Evolutionary conservation across 2,113 vertebrate genomes (phyloP).

Genomic region (Gorsachius goisagi): DNA sequence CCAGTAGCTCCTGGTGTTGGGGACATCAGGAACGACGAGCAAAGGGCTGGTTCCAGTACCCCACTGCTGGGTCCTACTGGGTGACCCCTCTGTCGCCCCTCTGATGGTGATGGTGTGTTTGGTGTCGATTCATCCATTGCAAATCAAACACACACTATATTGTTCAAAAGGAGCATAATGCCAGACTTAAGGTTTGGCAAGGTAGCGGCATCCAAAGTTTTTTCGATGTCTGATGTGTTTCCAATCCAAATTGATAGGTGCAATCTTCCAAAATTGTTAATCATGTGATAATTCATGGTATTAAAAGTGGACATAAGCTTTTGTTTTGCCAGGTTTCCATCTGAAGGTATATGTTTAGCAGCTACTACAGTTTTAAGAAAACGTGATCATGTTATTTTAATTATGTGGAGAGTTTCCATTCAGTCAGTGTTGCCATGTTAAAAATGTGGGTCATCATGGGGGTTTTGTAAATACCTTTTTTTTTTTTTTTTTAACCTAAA

Average conservation of each 20-base stretch:
- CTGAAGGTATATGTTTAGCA: background rate
- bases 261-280: background rate
- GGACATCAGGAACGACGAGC: fast-evolving
- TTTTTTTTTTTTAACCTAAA: background rate
- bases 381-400: background rate
- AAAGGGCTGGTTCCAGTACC: background rate
- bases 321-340: background rate
- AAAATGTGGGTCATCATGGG: background rate
- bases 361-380: background rate
- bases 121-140: fast-evolving
- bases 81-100: background rate
- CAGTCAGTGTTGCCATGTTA: background rate
- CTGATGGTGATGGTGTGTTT: background rate
- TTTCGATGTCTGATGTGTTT: background rate
- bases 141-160: background rate
- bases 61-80: fast-evolving
- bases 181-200: background rate
- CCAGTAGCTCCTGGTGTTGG: background rate
- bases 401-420: background rate
- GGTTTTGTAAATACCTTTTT: background rate
- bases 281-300: background rate
- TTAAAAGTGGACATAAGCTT: background rate
- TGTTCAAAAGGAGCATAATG: background rate
- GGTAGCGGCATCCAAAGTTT: background rate
- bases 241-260: background rate